These are phyloP conservation scores for Marmota monax DNA, from an alignment of 2,113 vertebrate genomes.

Conservation along the genomic window DNA sequence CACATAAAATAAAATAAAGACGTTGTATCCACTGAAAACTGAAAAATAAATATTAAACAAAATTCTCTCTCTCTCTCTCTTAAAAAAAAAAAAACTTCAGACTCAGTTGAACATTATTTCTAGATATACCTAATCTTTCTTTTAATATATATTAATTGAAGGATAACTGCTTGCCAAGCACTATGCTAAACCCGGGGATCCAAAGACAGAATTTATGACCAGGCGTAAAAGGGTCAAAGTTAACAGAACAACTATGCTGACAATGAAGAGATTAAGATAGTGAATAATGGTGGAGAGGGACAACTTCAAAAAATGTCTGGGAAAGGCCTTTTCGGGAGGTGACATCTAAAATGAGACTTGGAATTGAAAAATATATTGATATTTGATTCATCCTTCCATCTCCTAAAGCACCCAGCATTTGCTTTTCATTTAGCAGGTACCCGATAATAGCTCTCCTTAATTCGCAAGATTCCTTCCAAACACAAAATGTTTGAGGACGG, in stretches of 20 bases:
- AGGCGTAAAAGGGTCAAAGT: neutral
- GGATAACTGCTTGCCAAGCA: neutral
- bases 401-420: neutral
- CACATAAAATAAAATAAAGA: too few species aligned
- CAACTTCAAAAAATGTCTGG: slow-evolving; percentile 11
- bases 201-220: slow-evolving; percentile 21
- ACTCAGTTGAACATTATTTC: slow-evolving; percentile 30
- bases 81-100: slow-evolving; percentile 10
- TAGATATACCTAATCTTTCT: slow-evolving; percentile 10
- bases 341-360: slow-evolving; percentile 30
- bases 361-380: slow-evolving; percentile 6
- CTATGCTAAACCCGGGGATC: neutral
- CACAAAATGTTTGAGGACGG: neutral
- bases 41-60: too few species aligned
- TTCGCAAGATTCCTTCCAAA: slow-evolving; percentile 47
- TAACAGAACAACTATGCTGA: slow-evolving; percentile 33
- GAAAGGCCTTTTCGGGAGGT: neutral
- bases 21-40: too few species aligned
- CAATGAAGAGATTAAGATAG: neutral
- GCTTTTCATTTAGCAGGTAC: neutral
- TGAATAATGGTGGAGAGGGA: neutral
- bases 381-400: slow-evolving; percentile 3
- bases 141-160: slow-evolving; percentile 35
- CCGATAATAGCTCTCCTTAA: neutral
- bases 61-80: too few species aligned